Percentiles rank a stretch among this genome's conserved stretches.
These are phyloP conservation scores for Anguilla anguilla DNA, from an alignment of 2,797 vertebrate species.

Conservation along the genomic window DNA sequence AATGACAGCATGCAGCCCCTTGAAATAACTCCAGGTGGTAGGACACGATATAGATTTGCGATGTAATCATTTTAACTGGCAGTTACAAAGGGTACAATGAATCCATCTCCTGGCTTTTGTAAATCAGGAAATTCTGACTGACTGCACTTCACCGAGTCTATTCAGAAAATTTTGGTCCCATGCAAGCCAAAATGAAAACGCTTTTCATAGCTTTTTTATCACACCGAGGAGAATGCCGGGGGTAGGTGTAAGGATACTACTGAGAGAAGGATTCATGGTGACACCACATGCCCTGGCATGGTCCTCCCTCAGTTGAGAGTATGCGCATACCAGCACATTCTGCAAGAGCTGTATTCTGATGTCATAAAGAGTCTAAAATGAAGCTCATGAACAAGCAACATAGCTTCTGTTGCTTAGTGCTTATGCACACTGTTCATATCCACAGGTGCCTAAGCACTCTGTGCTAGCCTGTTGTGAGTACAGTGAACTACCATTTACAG, in stretches of 20 bases:
- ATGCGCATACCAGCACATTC: not conserved
- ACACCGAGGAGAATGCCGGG: not conserved
- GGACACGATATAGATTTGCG: not conserved
- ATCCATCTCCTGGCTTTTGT: not conserved
- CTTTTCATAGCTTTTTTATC: not conserved
- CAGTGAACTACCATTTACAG: not conserved
- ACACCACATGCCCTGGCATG: not conserved
- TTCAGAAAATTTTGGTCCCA: not conserved
- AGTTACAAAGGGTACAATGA: not conserved
- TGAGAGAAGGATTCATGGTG: not conserved
- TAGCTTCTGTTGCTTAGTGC: not conserved
- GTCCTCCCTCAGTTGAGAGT: not conserved
- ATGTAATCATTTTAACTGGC: slow-evolving; percentile 3
- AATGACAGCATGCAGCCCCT: not conserved
- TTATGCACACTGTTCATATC: not conserved
- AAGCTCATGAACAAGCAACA: not conserved
- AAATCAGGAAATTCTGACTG: not conserved
- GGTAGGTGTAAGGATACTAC: not conserved
- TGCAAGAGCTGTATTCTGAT: not conserved
- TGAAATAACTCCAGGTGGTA: not conserved
- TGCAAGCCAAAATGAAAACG: not conserved
- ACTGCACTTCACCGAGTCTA: not conserved
- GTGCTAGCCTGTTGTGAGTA: not conserved
- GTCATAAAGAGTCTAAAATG: not conserved
- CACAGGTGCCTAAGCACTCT: not conserved